These are phyloP conservation scores for Rhynchonycteris naso DNA, from an alignment of 2,797 vertebrate genomes.

Conservation along the genomic window DNA sequence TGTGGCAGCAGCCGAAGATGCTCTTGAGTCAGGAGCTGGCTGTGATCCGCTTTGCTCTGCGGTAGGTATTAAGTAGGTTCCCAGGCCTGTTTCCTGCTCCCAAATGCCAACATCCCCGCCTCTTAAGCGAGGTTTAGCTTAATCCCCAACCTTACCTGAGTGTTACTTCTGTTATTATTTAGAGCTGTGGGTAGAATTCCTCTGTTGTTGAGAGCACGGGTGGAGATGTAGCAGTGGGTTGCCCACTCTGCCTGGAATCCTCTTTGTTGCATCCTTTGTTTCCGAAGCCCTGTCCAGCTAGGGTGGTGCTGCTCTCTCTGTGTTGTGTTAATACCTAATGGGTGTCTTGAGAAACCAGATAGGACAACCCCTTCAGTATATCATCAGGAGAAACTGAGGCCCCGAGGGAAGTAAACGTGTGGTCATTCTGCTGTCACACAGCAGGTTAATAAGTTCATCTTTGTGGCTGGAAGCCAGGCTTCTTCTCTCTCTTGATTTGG, in stretches of 20 bases:
- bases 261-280: neutral
- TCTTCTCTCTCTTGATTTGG: neutral
- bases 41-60: constrained; percentile 71
- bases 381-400: neutral
- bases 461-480: neutral
- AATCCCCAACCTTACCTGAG: constrained; percentile 73
- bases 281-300: neutral
- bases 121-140: constrained; percentile 78
- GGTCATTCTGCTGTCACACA: neutral
- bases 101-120: constrained; percentile 76
- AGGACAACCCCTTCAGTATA: neutral
- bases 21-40: constrained; percentile 62
- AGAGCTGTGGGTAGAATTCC: constrained; percentile 55
- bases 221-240: neutral
- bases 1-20: neutral
- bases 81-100: constrained; percentile 73
- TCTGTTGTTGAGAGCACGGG: neutral
- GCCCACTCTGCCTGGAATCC: neutral
- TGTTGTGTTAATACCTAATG: neutral
- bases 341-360: neutral
- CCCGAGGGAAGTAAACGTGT: neutral
- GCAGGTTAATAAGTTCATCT: neutral
- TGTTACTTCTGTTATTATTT: constrained; percentile 72
- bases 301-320: neutral
- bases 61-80: constrained; percentile 73